A percentile compares a stretch with the other conserved stretches of the same genome.
Conservation (phyloP, 1,140 invertebrate genomes). For the Sycobia sp. region DNA sequence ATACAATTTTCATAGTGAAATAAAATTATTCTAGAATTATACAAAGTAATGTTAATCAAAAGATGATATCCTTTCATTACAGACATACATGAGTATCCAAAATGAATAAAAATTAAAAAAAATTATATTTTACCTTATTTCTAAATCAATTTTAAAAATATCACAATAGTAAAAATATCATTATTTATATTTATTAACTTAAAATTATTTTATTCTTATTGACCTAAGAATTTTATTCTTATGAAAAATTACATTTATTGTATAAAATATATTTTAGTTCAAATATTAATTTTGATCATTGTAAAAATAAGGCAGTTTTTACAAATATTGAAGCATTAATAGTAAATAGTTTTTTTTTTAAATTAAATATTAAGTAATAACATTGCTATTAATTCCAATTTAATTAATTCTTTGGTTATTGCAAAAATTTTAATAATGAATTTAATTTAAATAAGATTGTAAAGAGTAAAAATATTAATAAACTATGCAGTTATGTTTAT, state of each 20-base stretch:
- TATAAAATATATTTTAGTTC: constrained; percentile 5
- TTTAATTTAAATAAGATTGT: constrained; percentile 7
- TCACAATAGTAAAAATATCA: constrained; percentile 5
- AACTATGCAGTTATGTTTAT: not conserved
- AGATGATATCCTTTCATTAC: no score
- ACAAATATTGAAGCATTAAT: not conserved
- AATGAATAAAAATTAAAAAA: constrained; percentile 21
- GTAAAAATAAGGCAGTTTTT: constrained; percentile 12
- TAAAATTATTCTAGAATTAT: no score
- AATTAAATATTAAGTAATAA: no score
- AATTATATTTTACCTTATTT: constrained; percentile 12
- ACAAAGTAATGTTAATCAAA: no score
- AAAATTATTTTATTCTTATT: constrained; percentile 14
- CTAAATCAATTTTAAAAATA: constrained; percentile 11
- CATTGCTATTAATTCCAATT: no score
- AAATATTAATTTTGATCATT: constrained; percentile 20
- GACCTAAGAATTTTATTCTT: constrained; percentile 15
- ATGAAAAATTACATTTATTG: not conserved
- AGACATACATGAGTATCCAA: constrained; percentile 16
- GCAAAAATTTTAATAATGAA: not conserved
- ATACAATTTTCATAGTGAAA: no score
- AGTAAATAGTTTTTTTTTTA: not conserved
- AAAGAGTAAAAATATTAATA: not conserved
- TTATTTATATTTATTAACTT: constrained; percentile 10
- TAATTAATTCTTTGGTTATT: constrained; percentile 8